phyloP scores from a whole-genome alignment of 1,140 invertebrate species.

The honey bee (Apis mellifera) region Amel_HAv3.1 CM009936.2:4828501-4829000 shows the following conservation, averaged over 20 bases:
- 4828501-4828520: background rate
- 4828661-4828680: background rate
- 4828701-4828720: background rate
- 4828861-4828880: slow-evolving; percentile 23
- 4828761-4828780: background rate
- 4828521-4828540: background rate
- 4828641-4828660: background rate
- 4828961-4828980: slow-evolving; percentile 3
- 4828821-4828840: slow-evolving; percentile 22
- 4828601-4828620: background rate
- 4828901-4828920: slow-evolving; percentile 44
- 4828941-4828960: slow-evolving; percentile 33
- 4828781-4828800: background rate
- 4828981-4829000: slow-evolving; percentile 36
- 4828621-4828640: background rate
- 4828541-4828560: background rate
- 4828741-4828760: background rate
- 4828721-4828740: background rate
- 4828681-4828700: background rate
- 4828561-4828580: background rate
- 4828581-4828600: background rate
- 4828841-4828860: slow-evolving; percentile 11
- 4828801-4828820: slow-evolving; percentile 34
- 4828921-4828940: slow-evolving; percentile 38
- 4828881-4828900: background rate